phyloP scores from a whole-genome alignment of 2,888 invertebrate species.

The Hypselothyrea guttata region DNA sequence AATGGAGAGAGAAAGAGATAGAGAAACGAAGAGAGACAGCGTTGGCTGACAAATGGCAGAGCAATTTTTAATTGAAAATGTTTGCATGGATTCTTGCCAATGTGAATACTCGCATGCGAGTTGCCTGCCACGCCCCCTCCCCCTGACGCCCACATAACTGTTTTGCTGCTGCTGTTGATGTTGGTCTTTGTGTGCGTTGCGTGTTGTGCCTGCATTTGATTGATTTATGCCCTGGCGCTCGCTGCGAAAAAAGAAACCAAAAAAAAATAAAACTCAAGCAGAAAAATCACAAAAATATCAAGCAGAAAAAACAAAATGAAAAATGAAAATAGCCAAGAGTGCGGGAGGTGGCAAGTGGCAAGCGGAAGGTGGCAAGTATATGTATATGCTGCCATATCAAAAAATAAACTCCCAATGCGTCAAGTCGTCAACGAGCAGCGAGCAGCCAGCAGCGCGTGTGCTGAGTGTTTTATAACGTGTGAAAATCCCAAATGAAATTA shows the following conservation, averaged over 20 bases:
- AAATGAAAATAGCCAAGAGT: conserved; percentile 14
- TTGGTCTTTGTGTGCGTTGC: conserved; percentile 53
- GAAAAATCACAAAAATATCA: not conserved
- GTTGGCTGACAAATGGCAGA: conserved; percentile 73
- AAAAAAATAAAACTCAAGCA: too few relatives aligned
- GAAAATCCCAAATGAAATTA: conserved; percentile 67
- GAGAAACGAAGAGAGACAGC: too few relatives aligned
- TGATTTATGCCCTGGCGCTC: conserved; percentile 57
- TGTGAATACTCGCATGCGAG: conserved; percentile 49
- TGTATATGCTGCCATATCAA: conserved; percentile 22
- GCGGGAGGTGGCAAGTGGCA: conserved; percentile 1
- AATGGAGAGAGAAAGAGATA: conserved; percentile 3
- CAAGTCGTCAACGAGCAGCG: conserved; percentile 41
- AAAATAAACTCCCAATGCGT: conserved; percentile 67
- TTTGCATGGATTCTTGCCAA: conserved; percentile 74
- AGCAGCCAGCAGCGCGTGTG: conserved; percentile 26
- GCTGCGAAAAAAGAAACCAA: conserved; percentile 22
- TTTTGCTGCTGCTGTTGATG: conserved; percentile 10
- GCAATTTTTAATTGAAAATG: conserved; percentile 75
- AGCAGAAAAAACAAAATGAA: conserved; percentile 1
- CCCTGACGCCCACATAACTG: not conserved
- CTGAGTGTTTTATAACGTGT: conserved; percentile 72
- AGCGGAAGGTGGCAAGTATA: too few relatives aligned
- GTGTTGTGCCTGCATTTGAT: conserved; percentile 71
- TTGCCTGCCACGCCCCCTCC: not conserved